Evolutionary conservation across 1,140 invertebrate species (phyloP).

Genomic region (Listronotus bonariensis): DNA sequence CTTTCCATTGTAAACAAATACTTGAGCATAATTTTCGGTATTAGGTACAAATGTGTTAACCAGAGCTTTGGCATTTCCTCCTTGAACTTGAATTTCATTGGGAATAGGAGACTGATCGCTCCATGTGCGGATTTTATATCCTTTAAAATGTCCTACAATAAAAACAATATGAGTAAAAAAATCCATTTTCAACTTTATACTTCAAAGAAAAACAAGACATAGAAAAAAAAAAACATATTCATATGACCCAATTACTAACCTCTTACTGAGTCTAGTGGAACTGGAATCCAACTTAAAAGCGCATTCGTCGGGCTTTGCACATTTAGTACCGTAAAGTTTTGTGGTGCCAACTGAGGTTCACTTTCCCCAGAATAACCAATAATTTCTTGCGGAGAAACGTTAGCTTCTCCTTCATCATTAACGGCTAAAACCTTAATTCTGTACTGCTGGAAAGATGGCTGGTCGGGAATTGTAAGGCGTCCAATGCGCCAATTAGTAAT

Average conservation of each 20-base stretch:
- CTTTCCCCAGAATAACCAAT: constrained; percentile 96
- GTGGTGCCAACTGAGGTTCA: constrained; percentile 77
- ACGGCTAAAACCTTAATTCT: constrained; percentile 90
- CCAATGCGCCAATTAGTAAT: constrained; percentile 77
- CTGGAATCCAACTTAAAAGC: constrained; percentile 82
- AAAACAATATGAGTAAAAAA: not conserved
- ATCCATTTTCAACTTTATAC: not conserved
- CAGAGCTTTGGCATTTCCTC: constrained; percentile 71
- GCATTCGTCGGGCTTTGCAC: constrained; percentile 77
- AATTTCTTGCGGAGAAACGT: constrained; percentile 78
- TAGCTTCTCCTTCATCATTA: constrained; percentile 88
- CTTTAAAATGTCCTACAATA: constrained; percentile 74
- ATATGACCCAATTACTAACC: constrained; percentile 58
- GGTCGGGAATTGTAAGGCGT: constrained; percentile 73
- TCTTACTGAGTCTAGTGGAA: constrained; percentile 72
- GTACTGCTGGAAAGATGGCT: constrained; percentile 91
- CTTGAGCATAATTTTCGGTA: constrained; percentile 86
- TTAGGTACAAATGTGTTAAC: constrained; percentile 87
- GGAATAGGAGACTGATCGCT: constrained; percentile 66
- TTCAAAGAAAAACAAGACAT: not conserved
- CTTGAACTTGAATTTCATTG: constrained; percentile 79
- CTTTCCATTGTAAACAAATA: constrained; percentile 88
- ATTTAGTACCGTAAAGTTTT: constrained; percentile 80
- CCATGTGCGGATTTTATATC: constrained; percentile 96
- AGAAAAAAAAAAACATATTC: not conserved